Percentiles rank a stretch among this genome's conserved stretches.
phyloP scores from a whole-genome alignment of 2,113 vertebrate species.

The Ia io region DNA sequence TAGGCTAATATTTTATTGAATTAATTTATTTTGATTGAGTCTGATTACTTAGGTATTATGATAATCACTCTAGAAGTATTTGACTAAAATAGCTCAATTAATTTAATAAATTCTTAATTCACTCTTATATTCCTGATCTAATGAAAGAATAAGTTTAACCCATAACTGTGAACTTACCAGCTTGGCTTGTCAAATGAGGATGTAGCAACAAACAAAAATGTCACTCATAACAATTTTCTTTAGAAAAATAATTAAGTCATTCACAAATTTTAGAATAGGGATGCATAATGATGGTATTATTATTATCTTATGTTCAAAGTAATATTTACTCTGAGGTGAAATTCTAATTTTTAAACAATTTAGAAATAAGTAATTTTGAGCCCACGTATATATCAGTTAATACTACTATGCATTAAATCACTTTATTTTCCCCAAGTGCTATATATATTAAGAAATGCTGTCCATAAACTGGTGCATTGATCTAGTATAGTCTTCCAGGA shows the following conservation, averaged over 20 bases:
- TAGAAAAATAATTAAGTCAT: neutral
- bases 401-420: neutral
- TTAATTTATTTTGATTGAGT: constrained; percentile 66
- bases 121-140: constrained; percentile 27
- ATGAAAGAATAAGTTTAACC: constrained; percentile 17
- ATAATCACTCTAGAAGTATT: constrained; percentile 49
- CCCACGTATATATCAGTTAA: neutral
- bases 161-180: neutral
- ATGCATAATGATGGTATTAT: neutral
- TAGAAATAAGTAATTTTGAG: neutral
- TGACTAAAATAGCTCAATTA: constrained; percentile 52
- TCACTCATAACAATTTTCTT: neutral
- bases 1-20: constrained; percentile 40
- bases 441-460: neutral
- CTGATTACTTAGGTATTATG: constrained; percentile 57
- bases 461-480: neutral
- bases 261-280: neutral
- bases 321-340: neutral
- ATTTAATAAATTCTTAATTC: constrained; percentile 60
- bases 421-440: neutral
- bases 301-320: neutral
- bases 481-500: neutral
- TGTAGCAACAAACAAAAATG: neutral
- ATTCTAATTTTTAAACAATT: neutral
- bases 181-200: neutral